phyloP scores from a whole-genome alignment of 2,888 invertebrate genomes.

The Trisateles emortualis region DNA sequence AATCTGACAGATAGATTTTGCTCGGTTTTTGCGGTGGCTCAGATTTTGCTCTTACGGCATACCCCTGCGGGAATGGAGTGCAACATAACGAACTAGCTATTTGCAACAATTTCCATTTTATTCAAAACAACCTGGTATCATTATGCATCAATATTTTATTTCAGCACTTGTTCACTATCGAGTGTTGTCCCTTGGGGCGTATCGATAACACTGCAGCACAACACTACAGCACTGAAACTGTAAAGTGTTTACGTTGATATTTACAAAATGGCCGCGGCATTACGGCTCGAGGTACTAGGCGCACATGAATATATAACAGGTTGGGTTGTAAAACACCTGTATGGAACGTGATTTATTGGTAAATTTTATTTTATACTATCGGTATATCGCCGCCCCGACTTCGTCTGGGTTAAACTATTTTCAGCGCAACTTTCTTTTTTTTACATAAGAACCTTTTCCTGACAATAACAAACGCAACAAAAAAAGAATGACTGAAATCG shows the following conservation, averaged over 20 bases:
- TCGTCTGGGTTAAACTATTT: no score
- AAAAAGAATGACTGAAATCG: no score
- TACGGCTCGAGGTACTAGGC: constrained; percentile 29
- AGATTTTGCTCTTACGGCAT: no score
- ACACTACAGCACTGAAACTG: constrained; percentile 34
- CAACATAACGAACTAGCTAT: not conserved
- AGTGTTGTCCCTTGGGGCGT: constrained; percentile 5
- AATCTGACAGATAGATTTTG: no score
- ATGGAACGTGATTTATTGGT: constrained; percentile 15
- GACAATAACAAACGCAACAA: no score
- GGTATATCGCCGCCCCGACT: no score
- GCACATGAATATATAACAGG: constrained; percentile 19
- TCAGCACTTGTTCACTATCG: constrained; percentile 12
- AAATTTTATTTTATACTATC: constrained; percentile 13
- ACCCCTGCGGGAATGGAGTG: no score
- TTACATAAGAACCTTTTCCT: no score
- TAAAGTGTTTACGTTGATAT: constrained; percentile 57
- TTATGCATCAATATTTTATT: constrained; percentile 2
- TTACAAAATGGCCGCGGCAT: constrained; percentile 54
- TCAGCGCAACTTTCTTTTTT: no score
- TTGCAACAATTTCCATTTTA: not conserved
- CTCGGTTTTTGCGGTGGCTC: no score
- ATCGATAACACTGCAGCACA: constrained; percentile 21
- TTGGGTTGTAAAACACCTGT: constrained; percentile 5
- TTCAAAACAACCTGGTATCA: not conserved